phyloP scores from a whole-genome alignment of 30 jellyfish, hydroid and myxozoan species.

The Cassiopea andromeda region DNA sequence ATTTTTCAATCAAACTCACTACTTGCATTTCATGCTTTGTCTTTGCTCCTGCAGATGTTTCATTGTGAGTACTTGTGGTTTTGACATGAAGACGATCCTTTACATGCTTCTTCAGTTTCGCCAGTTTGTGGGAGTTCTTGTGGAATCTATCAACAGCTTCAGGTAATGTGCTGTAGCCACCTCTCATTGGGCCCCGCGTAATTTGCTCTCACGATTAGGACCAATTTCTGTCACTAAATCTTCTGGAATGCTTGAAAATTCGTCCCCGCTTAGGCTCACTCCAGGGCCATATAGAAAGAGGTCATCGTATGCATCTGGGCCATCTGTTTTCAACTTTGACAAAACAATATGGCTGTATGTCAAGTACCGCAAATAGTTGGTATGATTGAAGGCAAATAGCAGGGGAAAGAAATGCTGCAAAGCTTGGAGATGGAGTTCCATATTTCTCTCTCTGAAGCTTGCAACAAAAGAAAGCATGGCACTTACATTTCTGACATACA shows the following conservation, averaged over 20 bases:
- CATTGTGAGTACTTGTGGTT: conserved; percentile 55
- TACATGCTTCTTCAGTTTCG: conserved; percentile 51
- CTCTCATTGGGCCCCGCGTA: conserved; percentile 67
- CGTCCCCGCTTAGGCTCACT: conserved; percentile 52
- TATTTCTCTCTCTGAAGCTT: conserved; percentile 37
- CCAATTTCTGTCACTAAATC: conserved; percentile 65
- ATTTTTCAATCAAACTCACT: conserved; percentile 42
- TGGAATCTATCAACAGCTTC: conserved; percentile 54
- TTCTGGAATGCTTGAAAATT: conserved; percentile 57
- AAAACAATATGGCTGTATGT: conserved; percentile 59
- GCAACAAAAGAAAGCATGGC: conserved; percentile 68
- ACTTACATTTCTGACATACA: conserved; percentile 33
- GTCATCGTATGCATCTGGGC: conserved; percentile 59
- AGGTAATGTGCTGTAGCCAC: conserved; percentile 63
- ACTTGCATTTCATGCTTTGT: conserved; percentile 55
- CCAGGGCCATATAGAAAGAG: conserved; percentile 48
- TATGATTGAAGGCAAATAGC: conserved; percentile 65
- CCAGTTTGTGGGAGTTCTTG: conserved; percentile 61
- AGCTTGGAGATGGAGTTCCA: conserved; percentile 39
- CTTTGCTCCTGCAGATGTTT: conserved; percentile 48
- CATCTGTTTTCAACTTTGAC: conserved; percentile 58
- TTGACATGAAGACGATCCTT: conserved; percentile 51
- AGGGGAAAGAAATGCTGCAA: conserved; percentile 52
- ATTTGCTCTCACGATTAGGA: conserved; percentile 49
- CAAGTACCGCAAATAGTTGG: conserved; percentile 66